phyloP scores from a whole-genome alignment of 2,888 invertebrate species.

The Platerodrilus igneus region DNA sequence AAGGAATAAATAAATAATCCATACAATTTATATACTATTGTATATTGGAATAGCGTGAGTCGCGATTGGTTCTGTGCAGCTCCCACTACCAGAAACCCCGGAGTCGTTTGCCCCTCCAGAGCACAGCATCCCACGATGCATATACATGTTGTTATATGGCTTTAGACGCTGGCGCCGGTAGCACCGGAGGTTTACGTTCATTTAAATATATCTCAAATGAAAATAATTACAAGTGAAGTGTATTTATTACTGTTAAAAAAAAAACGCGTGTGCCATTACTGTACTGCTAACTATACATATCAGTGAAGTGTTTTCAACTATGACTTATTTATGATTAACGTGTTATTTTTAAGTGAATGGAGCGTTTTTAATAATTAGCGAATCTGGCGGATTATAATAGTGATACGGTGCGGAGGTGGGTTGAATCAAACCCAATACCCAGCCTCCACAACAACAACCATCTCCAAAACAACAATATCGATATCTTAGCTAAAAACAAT shows the following conservation, averaged over 20 bases:
- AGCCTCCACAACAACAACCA: constrained; percentile 45
- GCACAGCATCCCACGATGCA: constrained; percentile 46
- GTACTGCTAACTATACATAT: constrained; percentile 18
- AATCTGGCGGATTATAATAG: constrained; percentile 59
- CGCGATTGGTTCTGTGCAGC: constrained; percentile 28
- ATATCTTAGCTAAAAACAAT: constrained; percentile 48
- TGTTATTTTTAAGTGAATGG: constrained; percentile 16
- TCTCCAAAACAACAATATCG: too few species aligned
- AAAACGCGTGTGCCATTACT: constrained; percentile 15
- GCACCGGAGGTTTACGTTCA: constrained; percentile 31
- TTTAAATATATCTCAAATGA: constrained; percentile 23
- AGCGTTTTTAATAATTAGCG: constrained; percentile 39
- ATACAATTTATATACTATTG: constrained; percentile 52
- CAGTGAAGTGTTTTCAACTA: constrained; percentile 25
- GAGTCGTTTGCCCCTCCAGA: constrained; percentile 39
- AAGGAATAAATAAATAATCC: constrained; percentile 52
- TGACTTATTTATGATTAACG: constrained; percentile 12
- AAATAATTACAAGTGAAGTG: constrained; percentile 16
- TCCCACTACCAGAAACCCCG: constrained; percentile 30
- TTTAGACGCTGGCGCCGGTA: constrained; percentile 42
- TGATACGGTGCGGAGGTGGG: constrained; percentile 58
- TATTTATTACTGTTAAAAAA: too few species aligned
- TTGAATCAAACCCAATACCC: constrained; percentile 55
- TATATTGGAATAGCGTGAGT: constrained; percentile 41
- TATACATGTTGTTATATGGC: constrained; percentile 46